Evolutionary conservation across 2,888 invertebrate genomes (phyloP).

Genomic region (Heliconius ismenius): DNA sequence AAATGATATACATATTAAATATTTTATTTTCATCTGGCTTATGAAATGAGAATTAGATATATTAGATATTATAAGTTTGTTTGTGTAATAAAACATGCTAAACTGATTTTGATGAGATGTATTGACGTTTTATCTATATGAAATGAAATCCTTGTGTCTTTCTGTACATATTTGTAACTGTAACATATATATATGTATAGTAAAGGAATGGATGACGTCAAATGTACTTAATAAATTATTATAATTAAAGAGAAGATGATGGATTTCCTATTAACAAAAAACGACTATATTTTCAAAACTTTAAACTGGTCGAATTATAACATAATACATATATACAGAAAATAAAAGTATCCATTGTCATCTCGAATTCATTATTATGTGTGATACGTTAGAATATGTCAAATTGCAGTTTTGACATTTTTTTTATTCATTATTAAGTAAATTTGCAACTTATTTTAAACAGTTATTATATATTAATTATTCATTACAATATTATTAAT

Average conservation of each 20-base stretch:
- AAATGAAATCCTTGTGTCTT: conserved; percentile 39
- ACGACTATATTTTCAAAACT: neutral
- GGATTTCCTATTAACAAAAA: neutral
- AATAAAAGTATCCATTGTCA: neutral
- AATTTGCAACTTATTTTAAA: conserved; percentile 14
- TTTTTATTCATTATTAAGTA: conserved; percentile 20
- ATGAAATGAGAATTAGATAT: neutral
- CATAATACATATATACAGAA: conserved; percentile 2
- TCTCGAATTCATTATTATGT: conserved; percentile 41
- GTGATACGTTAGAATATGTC: conserved; percentile 61
- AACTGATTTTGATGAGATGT: conserved; percentile 16
- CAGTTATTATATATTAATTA: neutral
- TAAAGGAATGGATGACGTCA: conserved; percentile 55
- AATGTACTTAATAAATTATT: conserved; percentile 66
- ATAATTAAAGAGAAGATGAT: conserved; percentile 12
- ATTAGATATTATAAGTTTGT: neutral
- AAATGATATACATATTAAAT: conserved; percentile 1
- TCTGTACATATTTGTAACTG: conserved; percentile 51
- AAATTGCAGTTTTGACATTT: conserved; percentile 35
- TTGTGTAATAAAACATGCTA: neutral
- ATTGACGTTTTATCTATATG: conserved; percentile 5
- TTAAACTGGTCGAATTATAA: conserved; percentile 1
- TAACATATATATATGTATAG: conserved; percentile 54
- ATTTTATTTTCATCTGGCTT: neutral
- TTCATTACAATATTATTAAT: neutral